phyloP scores from a whole-genome alignment of 1,140 invertebrate genomes.

The Microplitis mediator region DNA sequence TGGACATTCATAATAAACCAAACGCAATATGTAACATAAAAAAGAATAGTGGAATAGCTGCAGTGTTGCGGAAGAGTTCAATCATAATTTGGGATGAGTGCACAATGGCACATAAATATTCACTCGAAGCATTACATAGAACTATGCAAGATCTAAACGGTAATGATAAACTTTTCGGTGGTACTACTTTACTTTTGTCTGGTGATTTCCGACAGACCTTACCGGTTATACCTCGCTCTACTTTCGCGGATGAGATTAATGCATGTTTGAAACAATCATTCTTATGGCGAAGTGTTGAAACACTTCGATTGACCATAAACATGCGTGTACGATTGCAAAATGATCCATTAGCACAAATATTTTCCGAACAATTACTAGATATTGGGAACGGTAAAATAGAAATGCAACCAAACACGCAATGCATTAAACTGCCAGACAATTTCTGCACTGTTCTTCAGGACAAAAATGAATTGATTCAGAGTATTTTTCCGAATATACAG shows the following conservation, averaged over 20 bases:
- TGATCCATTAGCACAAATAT: slow-evolving; percentile 48
- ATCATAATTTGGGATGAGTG: slow-evolving; percentile 36
- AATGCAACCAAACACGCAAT: too few species aligned
- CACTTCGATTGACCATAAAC: slow-evolving; percentile 53
- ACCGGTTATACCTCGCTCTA: slow-evolving; percentile 54
- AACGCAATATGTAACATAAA: slow-evolving; percentile 11
- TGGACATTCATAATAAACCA: too few species aligned
- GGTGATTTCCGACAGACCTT: slow-evolving; percentile 61
- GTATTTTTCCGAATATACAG: too few species aligned
- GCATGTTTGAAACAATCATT: slow-evolving; percentile 47
- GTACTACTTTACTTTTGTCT: slow-evolving; percentile 41
- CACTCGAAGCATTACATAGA: slow-evolving; percentile 36
- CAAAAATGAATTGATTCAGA: too few species aligned
- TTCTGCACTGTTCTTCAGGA: too few species aligned
- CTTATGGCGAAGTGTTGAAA: slow-evolving; percentile 44
- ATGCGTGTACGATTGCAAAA: slow-evolving; percentile 53
- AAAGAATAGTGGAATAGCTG: background rate
- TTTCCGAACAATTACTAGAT: slow-evolving; percentile 49
- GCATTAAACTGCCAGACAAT: too few species aligned
- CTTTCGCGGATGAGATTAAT: slow-evolving; percentile 39
- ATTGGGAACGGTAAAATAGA: too few species aligned
- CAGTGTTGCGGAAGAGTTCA: background rate
- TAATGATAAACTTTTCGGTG: slow-evolving; percentile 37
- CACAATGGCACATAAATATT: slow-evolving; percentile 41
- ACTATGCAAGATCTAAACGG: slow-evolving; percentile 41